Percentiles rank a stretch among this genome's conserved stretches.
Conservation (phyloP, 1,140 invertebrate species). For the Atta colombica region DNA sequence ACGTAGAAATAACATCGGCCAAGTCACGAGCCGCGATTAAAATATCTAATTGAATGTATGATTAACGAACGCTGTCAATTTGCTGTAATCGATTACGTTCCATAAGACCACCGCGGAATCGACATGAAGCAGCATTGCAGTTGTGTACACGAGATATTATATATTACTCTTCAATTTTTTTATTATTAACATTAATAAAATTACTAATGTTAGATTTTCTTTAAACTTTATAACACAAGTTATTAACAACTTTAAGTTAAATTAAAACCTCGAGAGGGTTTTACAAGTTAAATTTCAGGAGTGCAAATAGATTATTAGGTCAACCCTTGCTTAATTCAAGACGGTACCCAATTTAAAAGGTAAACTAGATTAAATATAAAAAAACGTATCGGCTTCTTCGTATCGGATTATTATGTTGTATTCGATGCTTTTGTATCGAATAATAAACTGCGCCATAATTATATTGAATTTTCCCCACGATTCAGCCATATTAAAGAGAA, state of each 20-base stretch:
- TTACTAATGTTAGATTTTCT: neutral
- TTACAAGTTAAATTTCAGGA: neutral
- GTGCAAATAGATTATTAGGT: neutral
- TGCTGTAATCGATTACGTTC: conserved; percentile 35
- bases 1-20: conserved; percentile 45
- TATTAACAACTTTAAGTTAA: neutral
- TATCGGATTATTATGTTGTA: neutral
- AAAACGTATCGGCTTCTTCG: neutral
- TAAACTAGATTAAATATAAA: neutral
- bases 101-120: conserved; percentile 29
- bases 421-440: neutral
- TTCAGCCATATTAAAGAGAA: conserved; percentile 23
- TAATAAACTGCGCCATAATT: conserved; percentile 45
- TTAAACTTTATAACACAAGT: neutral
- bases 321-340: conserved; percentile 17
- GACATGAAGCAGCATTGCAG: neutral
- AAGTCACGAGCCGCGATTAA: conserved; percentile 44
- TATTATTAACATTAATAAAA: conserved; percentile 6
- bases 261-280: neutral
- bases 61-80: conserved; percentile 58
- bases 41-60: conserved; percentile 58
- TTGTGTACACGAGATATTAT: neutral
- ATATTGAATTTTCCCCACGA: conserved; percentile 20
- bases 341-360: neutral
- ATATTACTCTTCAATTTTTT: neutral